phyloP scores from a whole-genome alignment of 2,113 vertebrate genomes.

The Passer montanus region DNA sequence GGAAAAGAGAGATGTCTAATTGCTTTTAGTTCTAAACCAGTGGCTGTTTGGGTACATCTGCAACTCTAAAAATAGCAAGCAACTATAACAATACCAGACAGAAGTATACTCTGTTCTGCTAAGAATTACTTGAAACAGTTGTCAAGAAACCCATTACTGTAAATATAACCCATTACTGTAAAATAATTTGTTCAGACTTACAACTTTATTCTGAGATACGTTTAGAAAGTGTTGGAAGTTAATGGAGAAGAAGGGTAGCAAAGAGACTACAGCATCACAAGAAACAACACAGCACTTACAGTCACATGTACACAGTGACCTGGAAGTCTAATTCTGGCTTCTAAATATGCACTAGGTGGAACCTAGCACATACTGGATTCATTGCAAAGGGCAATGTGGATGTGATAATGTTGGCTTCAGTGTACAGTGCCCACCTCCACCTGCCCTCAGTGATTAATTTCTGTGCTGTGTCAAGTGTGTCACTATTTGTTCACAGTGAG shows the following conservation, averaged over 20 bases:
- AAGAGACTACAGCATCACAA: not conserved
- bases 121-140: not conserved
- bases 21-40: not conserved
- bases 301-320: not conserved
- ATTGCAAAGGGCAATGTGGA: not conserved
- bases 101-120: not conserved
- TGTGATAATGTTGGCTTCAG: not conserved
- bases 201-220: not conserved
- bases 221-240: not conserved
- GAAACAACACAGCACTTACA: not conserved
- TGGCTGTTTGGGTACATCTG: not conserved
- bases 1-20: not conserved
- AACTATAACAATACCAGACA: not conserved
- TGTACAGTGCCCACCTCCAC: not conserved
- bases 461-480: accelerated
- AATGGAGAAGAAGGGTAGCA: not conserved
- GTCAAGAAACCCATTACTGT: not conserved
- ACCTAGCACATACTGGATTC: not conserved
- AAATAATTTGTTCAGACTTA: not conserved
- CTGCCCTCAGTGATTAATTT: not conserved
- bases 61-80: not conserved
- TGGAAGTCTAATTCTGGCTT: not conserved
- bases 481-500: not conserved
- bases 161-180: not conserved
- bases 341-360: not conserved